A percentile compares a stretch with the other conserved stretches of the same genome.
Conservation (phyloP, 2,888 invertebrate species). For the Caenorhabditis doughertyi region DNA sequence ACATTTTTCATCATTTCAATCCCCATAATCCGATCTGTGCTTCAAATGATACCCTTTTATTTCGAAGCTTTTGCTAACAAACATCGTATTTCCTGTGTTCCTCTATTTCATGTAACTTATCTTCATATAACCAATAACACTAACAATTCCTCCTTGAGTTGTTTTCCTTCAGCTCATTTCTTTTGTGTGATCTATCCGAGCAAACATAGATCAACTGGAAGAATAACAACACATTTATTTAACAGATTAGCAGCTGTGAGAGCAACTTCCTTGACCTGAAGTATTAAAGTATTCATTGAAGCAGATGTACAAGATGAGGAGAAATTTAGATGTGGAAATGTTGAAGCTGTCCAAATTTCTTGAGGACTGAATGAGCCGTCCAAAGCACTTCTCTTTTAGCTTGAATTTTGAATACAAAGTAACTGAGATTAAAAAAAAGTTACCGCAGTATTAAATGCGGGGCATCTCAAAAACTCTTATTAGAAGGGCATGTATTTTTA, state of each 20-base stretch:
- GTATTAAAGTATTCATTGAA: background rate
- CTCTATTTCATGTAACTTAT: slow-evolving; percentile 18
- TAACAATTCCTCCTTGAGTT: slow-evolving; percentile 13
- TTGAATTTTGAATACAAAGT: too few relatives aligned
- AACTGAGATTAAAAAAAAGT: too few relatives aligned
- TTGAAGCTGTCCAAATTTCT: too few relatives aligned
- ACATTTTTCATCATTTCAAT: background rate
- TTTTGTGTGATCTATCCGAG: slow-evolving; percentile 14
- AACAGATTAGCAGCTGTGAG: slow-evolving; percentile 9
- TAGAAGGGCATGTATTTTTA: too few relatives aligned
- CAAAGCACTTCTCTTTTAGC: too few relatives aligned
- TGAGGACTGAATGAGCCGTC: too few relatives aligned
- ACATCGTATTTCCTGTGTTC: too few relatives aligned
- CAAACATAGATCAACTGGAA: slow-evolving; percentile 20
- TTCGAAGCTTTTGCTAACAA: background rate
- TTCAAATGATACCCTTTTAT: background rate
- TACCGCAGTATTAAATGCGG: too few relatives aligned
- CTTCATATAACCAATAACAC: slow-evolving; percentile 13
- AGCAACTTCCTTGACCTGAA: slow-evolving; percentile 16
- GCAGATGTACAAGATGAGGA: slow-evolving; percentile 3
- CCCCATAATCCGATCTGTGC: background rate
- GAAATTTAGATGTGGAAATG: too few relatives aligned
- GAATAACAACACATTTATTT: slow-evolving; percentile 27
- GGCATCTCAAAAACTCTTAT: too few relatives aligned
- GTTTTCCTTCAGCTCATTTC: slow-evolving; percentile 41